These are phyloP conservation scores for Steinernema scapterisci DNA, from an alignment of 2,888 invertebrate genomes.

Conservation along the genomic window DNA sequence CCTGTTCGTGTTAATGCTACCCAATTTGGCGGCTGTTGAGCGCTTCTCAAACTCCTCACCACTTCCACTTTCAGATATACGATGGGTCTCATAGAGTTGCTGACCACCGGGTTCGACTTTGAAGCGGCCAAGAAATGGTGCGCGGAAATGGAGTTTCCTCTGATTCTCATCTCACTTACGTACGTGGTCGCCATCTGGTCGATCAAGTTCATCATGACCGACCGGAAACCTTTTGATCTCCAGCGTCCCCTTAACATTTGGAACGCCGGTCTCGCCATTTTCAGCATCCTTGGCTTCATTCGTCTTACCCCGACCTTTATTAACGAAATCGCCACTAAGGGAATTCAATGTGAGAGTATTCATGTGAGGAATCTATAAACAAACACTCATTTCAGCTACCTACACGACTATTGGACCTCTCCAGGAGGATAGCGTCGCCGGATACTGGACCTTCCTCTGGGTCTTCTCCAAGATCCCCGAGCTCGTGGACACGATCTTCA, in stretches of 20 bases:
- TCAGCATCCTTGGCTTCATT: slow-evolving; percentile 70
- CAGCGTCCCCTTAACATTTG: slow-evolving; percentile 69
- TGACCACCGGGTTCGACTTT: slow-evolving; percentile 42
- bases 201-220: slow-evolving; percentile 67
- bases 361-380: not conserved
- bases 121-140: slow-evolving; percentile 55
- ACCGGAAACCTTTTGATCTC: slow-evolving; percentile 69
- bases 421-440: slow-evolving; percentile 51
- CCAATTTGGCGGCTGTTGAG: slow-evolving; percentile 1
- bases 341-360: slow-evolving; percentile 18
- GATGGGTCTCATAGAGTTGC: slow-evolving; percentile 1
- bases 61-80: slow-evolving; percentile 3
- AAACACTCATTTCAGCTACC: slow-evolving; percentile 49
- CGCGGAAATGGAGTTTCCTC: slow-evolving; percentile 52
- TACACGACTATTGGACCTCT: slow-evolving; percentile 58
- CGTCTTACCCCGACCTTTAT: slow-evolving; percentile 52
- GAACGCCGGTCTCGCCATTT: slow-evolving; percentile 70
- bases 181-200: slow-evolving; percentile 48
- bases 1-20: not conserved
- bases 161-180: slow-evolving; percentile 42
- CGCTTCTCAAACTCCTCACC: not conserved
- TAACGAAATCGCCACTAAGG: not conserved
- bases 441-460: slow-evolving; percentile 64
- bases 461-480: slow-evolving; percentile 64
- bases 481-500: slow-evolving; percentile 63